These are phyloP conservation scores for Aphaenogaster rudis DNA, from an alignment of 1,140 invertebrate genomes.

Conservation along the genomic window DNA sequence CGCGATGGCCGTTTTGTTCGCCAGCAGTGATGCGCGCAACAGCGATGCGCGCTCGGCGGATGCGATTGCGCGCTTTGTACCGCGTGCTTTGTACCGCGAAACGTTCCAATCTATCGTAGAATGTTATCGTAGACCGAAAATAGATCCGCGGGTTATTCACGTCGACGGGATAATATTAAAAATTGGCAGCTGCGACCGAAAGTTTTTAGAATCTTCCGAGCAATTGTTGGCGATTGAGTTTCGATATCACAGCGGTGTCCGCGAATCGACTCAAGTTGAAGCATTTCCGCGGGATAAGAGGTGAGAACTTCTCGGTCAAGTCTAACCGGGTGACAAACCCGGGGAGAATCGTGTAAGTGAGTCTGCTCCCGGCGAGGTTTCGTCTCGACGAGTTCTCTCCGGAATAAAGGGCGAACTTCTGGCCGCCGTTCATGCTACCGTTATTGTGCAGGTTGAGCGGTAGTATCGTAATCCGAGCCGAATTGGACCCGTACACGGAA, in stretches of 20 bases:
- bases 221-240: not conserved
- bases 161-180: not conserved
- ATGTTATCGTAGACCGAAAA: not conserved
- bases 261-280: not conserved
- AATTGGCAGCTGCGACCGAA: not conserved
- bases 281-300: slow-evolving; percentile 22
- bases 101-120: not conserved
- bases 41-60: not conserved
- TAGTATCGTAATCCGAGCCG: slow-evolving; percentile 34
- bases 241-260: not conserved
- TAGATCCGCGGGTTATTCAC: not conserved
- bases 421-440: slow-evolving; percentile 7
- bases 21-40: slow-evolving; percentile 1
- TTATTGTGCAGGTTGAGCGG: not conserved
- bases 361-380: slow-evolving; percentile 3
- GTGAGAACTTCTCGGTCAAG: slow-evolving; percentile 14
- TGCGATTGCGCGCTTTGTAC: not conserved
- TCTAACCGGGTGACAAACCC: slow-evolving; percentile 21
- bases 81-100: not conserved
- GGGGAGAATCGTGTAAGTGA: slow-evolving; percentile 25
- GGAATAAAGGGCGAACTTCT: slow-evolving; percentile 47
- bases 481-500: slow-evolving; percentile 9
- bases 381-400: slow-evolving; percentile 23
- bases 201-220: not conserved
- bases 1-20: slow-evolving; percentile 32